phyloP scores from a whole-genome alignment of 2,113 vertebrate species.

The Sylvietta virens region DNA sequence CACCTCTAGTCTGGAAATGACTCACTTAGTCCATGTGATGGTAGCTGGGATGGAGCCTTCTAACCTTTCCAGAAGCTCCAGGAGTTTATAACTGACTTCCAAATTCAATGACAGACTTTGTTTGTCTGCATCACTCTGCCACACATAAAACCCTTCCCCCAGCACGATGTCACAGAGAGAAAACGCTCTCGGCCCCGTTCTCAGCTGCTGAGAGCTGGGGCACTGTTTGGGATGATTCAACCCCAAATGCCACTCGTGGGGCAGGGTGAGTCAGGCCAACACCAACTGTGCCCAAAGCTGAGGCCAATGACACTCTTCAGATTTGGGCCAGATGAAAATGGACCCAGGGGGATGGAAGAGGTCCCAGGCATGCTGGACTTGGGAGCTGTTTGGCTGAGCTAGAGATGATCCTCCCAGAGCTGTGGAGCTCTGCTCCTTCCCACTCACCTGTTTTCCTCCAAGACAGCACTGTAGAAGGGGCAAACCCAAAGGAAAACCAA shows the following conservation, averaged over 20 bases:
- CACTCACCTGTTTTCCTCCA: background rate
- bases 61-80: slow-evolving; percentile 59
- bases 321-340: background rate
- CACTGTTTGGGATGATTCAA: background rate
- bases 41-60: slow-evolving; percentile 34
- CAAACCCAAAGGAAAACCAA: background rate
- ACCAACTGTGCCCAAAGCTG: background rate
- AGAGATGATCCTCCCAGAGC: background rate
- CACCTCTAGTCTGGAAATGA: slow-evolving; percentile 62
- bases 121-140: background rate
- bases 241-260: background rate
- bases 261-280: slow-evolving; percentile 22
- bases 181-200: background rate
- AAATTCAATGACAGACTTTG: background rate
- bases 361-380: background rate
- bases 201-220: background rate
- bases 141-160: slow-evolving; percentile 9
- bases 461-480: background rate
- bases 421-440: background rate
- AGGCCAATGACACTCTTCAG: background rate
- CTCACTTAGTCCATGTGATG: slow-evolving; percentile 48
- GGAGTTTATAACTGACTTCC: slow-evolving; percentile 35
- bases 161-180: background rate
- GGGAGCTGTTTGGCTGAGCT: background rate
- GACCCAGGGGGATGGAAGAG: background rate